phyloP scores from a whole-genome alignment of 2,113 vertebrate genomes.

The Penelope pileata region DNA sequence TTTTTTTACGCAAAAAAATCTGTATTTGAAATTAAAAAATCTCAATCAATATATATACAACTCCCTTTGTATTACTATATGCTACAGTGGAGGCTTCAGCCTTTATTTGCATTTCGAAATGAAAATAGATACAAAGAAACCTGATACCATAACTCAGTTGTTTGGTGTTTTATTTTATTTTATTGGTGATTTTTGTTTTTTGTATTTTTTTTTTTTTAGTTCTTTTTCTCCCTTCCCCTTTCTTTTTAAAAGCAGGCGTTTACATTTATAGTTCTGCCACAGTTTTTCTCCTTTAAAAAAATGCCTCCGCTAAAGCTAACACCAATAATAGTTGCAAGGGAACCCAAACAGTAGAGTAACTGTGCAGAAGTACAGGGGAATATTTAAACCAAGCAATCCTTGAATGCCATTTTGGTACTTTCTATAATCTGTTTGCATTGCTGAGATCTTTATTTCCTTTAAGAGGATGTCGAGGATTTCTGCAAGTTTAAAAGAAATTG shows the following conservation, averaged over 20 bases:
- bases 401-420: not conserved
- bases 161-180: not conserved
- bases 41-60: not conserved
- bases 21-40: not conserved
- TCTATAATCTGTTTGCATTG: not conserved
- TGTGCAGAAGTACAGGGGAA: not conserved
- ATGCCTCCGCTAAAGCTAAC: not conserved
- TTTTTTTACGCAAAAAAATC: not conserved
- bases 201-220: not conserved
- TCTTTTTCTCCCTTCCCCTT: not conserved
- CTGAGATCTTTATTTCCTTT: not conserved
- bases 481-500: slow-evolving; percentile 38
- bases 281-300: not conserved
- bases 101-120: not conserved
- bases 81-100: not conserved
- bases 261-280: not conserved
- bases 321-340: not conserved
- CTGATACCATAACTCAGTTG: not conserved
- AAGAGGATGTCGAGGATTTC: not conserved
- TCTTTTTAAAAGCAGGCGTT: not conserved
- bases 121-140: not conserved
- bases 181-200: not conserved
- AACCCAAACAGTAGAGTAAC: not conserved
- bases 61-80: not conserved
- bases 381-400: not conserved